Evolutionary conservation across 2,888 invertebrate genomes (phyloP).

Genomic region (Anodontia alba): DNA sequence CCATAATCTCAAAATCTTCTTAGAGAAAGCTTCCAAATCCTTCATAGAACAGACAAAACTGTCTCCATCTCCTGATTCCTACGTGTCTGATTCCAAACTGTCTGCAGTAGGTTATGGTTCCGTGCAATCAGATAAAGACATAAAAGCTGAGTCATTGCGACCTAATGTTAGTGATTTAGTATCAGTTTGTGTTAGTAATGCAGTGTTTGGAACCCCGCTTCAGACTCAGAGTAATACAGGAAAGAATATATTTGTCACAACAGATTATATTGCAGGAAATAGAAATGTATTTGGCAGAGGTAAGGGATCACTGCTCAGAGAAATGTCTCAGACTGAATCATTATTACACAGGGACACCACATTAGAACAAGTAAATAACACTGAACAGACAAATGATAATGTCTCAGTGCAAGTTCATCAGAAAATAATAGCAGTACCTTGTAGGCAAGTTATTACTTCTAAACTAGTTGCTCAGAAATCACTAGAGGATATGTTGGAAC

Average conservation of each 20-base stretch:
- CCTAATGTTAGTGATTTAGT: background rate
- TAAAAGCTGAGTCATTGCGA: background rate
- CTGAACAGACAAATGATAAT: background rate
- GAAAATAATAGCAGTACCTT: background rate
- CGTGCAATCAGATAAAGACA: background rate
- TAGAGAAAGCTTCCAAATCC: slow-evolving; percentile 55
- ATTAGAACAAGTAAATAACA: no score
- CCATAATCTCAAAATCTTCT: slow-evolving; percentile 78
- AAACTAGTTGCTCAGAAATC: background rate
- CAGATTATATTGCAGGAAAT: background rate
- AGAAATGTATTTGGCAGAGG: background rate
- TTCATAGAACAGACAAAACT: background rate
- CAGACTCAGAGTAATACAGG: background rate
- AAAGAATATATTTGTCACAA: background rate
- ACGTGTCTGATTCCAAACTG: background rate
- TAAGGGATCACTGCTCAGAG: background rate
- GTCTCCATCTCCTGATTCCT: background rate
- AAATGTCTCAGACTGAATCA: background rate
- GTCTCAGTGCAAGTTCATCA: background rate
- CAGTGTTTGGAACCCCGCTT: background rate
- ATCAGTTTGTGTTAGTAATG: background rate
- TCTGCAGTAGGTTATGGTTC: background rate
- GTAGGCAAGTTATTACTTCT: background rate
- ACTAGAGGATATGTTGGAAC: background rate
- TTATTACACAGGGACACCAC: no score